Evolutionary conservation across 2,113 vertebrate genomes (phyloP).

Genomic region (Meriones unguiculatus): DNA sequence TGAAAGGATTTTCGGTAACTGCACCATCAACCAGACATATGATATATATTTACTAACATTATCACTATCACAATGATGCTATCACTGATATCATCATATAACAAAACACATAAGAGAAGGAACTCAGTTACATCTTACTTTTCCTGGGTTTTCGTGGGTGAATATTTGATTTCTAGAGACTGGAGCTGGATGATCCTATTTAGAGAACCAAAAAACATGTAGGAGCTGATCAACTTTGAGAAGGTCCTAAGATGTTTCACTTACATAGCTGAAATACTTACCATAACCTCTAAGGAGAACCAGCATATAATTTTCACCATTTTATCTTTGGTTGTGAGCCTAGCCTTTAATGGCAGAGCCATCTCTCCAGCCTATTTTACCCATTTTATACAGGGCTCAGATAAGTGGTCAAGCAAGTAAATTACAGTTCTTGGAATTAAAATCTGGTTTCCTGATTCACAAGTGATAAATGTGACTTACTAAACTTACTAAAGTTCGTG

Average conservation of each 20-base stretch:
- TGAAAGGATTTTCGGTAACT: slow-evolving; percentile 53
- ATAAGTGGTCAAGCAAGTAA: slow-evolving; percentile 64
- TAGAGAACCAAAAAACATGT: slow-evolving; percentile 51
- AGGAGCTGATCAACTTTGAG: slow-evolving; percentile 27
- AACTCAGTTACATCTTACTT: slow-evolving; percentile 25
- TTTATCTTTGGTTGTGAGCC: background rate
- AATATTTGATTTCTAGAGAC: slow-evolving; percentile 9
- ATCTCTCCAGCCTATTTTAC: no score
- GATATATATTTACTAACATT: slow-evolving; percentile 36
- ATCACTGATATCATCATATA: slow-evolving; percentile 20
- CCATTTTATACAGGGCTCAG: slow-evolving; percentile 60
- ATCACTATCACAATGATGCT: slow-evolving; percentile 20
- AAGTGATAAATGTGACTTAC: slow-evolving; percentile 5
- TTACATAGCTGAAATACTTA: slow-evolving; percentile 70
- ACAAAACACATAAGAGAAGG: slow-evolving; percentile 18
- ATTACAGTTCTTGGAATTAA: slow-evolving; percentile 51
- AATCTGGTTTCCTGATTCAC: slow-evolving; percentile 45
- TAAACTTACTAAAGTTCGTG: background rate
- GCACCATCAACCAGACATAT: background rate
- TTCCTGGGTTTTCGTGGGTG: background rate
- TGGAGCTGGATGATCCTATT: slow-evolving; percentile 13
- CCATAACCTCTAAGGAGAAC: slow-evolving; percentile 47
- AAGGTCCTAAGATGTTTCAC: slow-evolving; percentile 53
- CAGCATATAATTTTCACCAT: slow-evolving; percentile 28
- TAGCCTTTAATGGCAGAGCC: no score